Conservation (phyloP, 2,888 invertebrate species). For the Tetragnatha montana region DNA sequence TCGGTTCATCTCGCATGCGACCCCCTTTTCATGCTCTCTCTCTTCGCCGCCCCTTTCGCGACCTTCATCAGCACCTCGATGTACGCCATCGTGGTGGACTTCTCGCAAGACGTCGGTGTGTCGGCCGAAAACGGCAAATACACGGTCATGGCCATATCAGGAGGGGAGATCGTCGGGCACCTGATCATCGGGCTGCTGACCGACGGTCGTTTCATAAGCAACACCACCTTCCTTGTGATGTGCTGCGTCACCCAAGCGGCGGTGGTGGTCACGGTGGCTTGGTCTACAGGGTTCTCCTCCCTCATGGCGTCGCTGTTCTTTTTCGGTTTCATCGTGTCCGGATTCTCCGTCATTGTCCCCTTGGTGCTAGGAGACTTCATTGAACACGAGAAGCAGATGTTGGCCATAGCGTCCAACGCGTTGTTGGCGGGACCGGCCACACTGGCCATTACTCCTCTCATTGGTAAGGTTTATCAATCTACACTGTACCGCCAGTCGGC, state of each 20-base stretch:
- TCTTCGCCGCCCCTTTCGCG: neutral
- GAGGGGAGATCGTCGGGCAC: conserved; percentile 1
- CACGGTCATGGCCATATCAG: neutral
- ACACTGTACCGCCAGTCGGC: neutral
- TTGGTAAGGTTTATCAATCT: neutral
- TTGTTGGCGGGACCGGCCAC: conserved; percentile 2
- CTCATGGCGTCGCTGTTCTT: neutral
- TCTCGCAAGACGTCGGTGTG: neutral
- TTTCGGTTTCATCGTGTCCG: neutral
- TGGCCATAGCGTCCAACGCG: neutral
- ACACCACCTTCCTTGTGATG: neutral
- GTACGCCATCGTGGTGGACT: conserved; percentile 6
- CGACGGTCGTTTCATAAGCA: neutral
- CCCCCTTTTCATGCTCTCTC: neutral
- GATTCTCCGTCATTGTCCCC: neutral
- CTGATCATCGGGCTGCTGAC: neutral
- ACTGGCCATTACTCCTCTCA: neutral
- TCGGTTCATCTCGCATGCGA: neutral
- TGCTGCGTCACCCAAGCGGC: neutral
- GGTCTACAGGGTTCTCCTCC: conserved; percentile 2
- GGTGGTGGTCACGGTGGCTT: neutral
- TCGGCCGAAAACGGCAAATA: neutral
- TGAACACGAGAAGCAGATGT: conserved; percentile 2
- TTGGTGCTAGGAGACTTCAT: conserved; percentile 11
- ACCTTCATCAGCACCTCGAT: neutral